phyloP scores from a whole-genome alignment of 2,113 vertebrate species.

The Lathamus discolor region DNA sequence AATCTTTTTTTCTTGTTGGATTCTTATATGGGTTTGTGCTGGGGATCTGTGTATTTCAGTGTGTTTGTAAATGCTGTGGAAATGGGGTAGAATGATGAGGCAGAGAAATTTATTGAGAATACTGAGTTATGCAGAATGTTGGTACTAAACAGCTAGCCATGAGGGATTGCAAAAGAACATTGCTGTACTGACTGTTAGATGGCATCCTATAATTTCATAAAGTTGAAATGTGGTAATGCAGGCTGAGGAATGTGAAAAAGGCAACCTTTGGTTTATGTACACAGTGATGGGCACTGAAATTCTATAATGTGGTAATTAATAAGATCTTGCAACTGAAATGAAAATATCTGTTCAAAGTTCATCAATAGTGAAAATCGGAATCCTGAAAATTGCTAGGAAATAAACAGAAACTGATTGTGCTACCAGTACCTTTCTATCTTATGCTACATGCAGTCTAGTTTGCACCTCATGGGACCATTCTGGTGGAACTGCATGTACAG shows the following conservation, averaged over 20 bases:
- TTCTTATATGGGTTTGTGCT: not conserved
- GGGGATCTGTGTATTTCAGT: not conserved
- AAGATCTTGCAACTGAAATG: not conserved
- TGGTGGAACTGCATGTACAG: not conserved
- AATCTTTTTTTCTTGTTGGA: not conserved
- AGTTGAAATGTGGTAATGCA: not conserved
- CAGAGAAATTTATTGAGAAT: not conserved
- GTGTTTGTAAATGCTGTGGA: not conserved
- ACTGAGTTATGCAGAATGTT: not conserved
- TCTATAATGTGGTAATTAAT: accelerated
- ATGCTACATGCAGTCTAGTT: accelerated
- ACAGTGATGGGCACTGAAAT: not conserved
- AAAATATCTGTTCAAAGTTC: not conserved
- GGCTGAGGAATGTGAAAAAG: not conserved
- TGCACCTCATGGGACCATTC: not conserved
- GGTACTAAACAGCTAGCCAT: not conserved
- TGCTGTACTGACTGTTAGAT: not conserved
- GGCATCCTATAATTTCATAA: not conserved
- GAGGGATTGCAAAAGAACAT: not conserved
- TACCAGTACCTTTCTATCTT: not conserved
- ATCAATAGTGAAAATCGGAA: not conserved
- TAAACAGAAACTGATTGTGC: not conserved
- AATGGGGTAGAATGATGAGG: not conserved
- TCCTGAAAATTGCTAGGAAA: not conserved
- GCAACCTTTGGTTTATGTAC: not conserved